Conservation (phyloP, 1,140 invertebrate genomes). For the Cecropterus lyciades region DNA sequence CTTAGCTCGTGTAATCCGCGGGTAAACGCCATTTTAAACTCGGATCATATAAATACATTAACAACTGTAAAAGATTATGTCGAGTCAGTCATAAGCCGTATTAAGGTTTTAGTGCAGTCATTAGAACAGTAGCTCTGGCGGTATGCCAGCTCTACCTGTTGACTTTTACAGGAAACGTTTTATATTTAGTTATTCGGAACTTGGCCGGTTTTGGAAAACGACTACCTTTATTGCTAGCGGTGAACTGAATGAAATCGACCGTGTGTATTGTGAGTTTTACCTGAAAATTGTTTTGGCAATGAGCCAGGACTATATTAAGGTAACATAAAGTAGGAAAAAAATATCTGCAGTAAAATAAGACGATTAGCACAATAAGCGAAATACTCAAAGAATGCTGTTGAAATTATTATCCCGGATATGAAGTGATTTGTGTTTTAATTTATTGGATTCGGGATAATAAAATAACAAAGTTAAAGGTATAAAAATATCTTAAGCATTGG, state of each 20-base stretch:
- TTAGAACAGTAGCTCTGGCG: conserved; percentile 17
- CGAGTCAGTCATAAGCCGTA: conserved; percentile 19
- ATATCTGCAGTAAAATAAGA: not conserved
- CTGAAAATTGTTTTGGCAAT: conserved; percentile 23
- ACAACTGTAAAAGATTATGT: conserved; percentile 17
- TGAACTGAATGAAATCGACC: conserved; percentile 21
- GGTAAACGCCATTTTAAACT: not conserved
- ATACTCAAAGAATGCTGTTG: too few species aligned
- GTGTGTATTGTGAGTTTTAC: conserved; percentile 18
- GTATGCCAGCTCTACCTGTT: conserved; percentile 24
- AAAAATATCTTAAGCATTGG: too few species aligned
- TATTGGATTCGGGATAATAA: too few species aligned
- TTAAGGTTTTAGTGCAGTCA: conserved; percentile 28
- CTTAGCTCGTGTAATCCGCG: not conserved
- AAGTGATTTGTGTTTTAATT: too few species aligned
- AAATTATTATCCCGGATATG: too few species aligned
- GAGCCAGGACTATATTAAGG: conserved; percentile 5
- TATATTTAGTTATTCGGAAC: conserved; percentile 28
- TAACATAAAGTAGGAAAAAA: not conserved
- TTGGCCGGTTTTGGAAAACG: conserved; percentile 22
- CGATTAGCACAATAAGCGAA: too few species aligned
- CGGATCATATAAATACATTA: not conserved
- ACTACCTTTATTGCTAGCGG: conserved; percentile 14
- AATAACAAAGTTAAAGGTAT: too few species aligned
- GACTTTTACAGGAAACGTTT: conserved; percentile 24